These are phyloP conservation scores for Melanotaenia trifasciata DNA, from an alignment of 2,797 vertebrate genomes.

Conservation along the genomic window DNA sequence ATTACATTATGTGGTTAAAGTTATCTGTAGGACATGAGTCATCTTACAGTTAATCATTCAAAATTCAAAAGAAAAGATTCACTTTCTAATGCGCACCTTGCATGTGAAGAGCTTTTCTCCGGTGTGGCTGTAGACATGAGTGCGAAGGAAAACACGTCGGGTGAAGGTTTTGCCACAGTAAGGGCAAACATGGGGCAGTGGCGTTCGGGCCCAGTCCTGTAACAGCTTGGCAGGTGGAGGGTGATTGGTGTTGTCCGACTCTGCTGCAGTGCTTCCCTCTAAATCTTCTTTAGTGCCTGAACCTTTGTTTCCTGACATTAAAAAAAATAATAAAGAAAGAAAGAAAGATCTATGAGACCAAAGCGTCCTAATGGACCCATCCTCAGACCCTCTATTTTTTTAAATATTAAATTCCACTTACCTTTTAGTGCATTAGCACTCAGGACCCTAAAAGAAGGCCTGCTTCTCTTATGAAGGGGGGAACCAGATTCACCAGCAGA, in stretches of 20 bases:
- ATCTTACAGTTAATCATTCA: conserved; percentile 48
- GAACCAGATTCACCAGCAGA: conserved; percentile 47
- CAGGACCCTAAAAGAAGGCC: conserved; percentile 60
- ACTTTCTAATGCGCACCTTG: conserved; percentile 72
- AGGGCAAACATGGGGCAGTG: conserved; percentile 86
- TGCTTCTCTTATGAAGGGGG: conserved; percentile 65
- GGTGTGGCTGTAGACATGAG: conserved; percentile 91
- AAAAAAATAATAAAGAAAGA: conserved; percentile 3
- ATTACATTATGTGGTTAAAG: conserved; percentile 56
- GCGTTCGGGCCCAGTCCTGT: conserved; percentile 78
- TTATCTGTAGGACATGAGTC: conserved; percentile 32
- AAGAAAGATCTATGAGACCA: conserved; percentile 11
- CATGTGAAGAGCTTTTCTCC: conserved; percentile 93
- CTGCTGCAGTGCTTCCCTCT: conserved; percentile 44
- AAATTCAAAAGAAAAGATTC: conserved; percentile 27
- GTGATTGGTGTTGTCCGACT: conserved; percentile 63
- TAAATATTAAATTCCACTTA: conserved; percentile 19
- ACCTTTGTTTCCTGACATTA: conserved; percentile 54
- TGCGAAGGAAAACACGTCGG: conserved; percentile 90
- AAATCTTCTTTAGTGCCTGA: conserved; percentile 51
- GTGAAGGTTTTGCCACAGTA: conserved; percentile 93
- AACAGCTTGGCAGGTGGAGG: conserved; percentile 79
- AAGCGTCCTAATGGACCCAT: not conserved
- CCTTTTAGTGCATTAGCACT: conserved; percentile 58
- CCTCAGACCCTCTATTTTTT: not conserved